Evolutionary conservation across 2,113 vertebrate genomes (phyloP), one percentile per base, ranked within the genome.

Genomic region (Ranitomeya variabilis): DNA sequence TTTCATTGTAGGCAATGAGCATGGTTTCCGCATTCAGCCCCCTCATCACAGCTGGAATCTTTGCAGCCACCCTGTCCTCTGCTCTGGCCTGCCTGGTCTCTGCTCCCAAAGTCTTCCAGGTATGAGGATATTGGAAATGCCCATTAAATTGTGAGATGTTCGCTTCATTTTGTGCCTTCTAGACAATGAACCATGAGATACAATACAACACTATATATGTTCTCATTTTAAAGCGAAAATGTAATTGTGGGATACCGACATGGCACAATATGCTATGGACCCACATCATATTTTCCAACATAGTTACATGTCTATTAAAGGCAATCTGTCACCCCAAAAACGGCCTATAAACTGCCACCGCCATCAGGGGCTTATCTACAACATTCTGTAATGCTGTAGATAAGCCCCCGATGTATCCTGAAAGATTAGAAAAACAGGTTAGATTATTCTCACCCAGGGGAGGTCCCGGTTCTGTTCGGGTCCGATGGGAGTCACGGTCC

Each of bases 61-160:
- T 96, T 79, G 93, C 95, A 14, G 95, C 94, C 89, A 95, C 93
- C 18, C 90, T 96, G 16, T 96, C 94, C 0, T 96, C 95, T 13
- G 95, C 94, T n/a, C 91, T 96, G 4, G 95, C 94, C 13, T 96
- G 95, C 78, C 93, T 95, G 1, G 93, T 96, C 51, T 96, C 94
- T 21, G 95, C 92, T 1, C 94, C 95, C 4, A 96, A 96, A 90
- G 90, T 96, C 80, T 96, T 96, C 91, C 95, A 96, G 92, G 94
- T 96, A 81, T 67, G 83, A 85, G 15, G 54, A 67, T 54, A 23
- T 13, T 6, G 57, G 6, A 78, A 21, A 54, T 15, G 55, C 62
- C 14, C 12, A 18, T 79, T 52, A 13, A 52, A 18, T 79, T 64
- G 60, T 66, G 7, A n/a, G 15, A 78, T 55, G 11, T 11, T 52